A percentile compares a stretch with the other conserved stretches of the same genome.
These are phyloP conservation scores for Suricata suricatta DNA, from an alignment of 2,113 vertebrate genomes.

Conservation along the genomic window DNA sequence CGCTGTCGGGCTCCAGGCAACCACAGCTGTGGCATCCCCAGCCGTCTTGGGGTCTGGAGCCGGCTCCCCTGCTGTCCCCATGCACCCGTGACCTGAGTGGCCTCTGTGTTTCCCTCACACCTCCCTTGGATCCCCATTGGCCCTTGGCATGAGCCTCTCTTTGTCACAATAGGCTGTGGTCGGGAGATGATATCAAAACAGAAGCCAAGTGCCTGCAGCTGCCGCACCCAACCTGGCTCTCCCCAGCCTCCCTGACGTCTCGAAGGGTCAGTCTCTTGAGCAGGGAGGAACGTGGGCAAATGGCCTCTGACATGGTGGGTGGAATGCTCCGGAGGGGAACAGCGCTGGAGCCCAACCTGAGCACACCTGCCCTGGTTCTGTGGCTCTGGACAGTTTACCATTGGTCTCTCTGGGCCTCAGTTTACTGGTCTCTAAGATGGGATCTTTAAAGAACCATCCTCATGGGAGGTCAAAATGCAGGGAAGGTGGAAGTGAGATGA, in stretches of 20 bases:
- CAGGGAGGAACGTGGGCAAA: rapidly evolving
- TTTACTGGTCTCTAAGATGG: neutral
- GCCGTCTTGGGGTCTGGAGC: neutral
- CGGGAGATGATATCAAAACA: neutral
- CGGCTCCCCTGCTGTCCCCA: rapidly evolving
- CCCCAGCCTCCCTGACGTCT: too few species aligned
- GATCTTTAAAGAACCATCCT: neutral
- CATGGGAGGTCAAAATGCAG: neutral
- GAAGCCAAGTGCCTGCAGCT: neutral
- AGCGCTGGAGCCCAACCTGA: neutral
- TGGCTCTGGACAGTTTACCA: neutral
- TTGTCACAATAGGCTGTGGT: neutral
- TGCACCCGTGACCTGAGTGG: neutral
- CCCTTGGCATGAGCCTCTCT: neutral
- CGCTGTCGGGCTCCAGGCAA: too few species aligned
- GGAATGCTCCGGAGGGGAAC: neutral
- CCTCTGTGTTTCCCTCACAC: rapidly evolving
- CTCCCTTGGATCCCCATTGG: neutral
- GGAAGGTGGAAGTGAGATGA: neutral
- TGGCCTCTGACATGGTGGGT: neutral
- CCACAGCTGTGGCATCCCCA: too few species aligned
- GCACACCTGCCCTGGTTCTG: neutral
- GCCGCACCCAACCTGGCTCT: rapidly evolving
- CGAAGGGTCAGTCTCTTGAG: too few species aligned
- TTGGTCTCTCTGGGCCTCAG: neutral